phyloP scores from a whole-genome alignment of 2,888 invertebrate genomes.

The Cataglyphis altisquamis region DNA sequence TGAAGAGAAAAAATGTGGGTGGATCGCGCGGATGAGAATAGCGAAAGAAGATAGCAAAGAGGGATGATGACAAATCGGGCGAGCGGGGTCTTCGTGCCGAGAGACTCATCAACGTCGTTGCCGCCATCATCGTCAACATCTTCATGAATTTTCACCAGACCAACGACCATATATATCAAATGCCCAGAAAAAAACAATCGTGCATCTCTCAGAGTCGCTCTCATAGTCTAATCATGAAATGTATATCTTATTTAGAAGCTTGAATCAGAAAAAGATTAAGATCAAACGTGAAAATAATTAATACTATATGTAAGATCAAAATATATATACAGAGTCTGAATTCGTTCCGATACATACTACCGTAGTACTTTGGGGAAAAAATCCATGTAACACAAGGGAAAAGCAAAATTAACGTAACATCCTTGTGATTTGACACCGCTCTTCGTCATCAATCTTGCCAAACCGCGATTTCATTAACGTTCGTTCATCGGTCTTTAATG shows the following conservation, averaged over 20 bases:
- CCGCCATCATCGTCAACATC: background rate
- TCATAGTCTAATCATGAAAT: background rate
- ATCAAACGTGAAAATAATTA: background rate
- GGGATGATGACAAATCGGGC: slow-evolving; percentile 64
- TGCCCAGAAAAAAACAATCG: background rate
- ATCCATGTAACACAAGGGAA: background rate
- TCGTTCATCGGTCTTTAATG: slow-evolving; percentile 20
- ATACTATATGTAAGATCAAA: background rate
- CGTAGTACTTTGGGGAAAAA: background rate
- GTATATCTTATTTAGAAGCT: background rate
- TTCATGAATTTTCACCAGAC: slow-evolving; percentile 56
- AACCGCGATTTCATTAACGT: slow-evolving; percentile 27
- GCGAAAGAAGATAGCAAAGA: slow-evolving; percentile 19
- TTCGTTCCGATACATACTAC: background rate
- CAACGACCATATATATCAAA: slow-evolving; percentile 52
- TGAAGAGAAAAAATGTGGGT: slow-evolving; percentile 57
- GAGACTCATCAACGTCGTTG: slow-evolving; percentile 17
- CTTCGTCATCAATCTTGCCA: background rate
- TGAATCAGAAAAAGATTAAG: background rate
- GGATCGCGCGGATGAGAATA: background rate
- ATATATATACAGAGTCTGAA: background rate
- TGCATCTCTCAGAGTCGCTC: background rate
- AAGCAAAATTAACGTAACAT: background rate
- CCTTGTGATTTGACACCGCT: background rate
- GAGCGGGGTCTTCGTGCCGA: slow-evolving; percentile 21